Conservation (phyloP, 2,113 vertebrate genomes). For the Notothenia rossii region DNA sequence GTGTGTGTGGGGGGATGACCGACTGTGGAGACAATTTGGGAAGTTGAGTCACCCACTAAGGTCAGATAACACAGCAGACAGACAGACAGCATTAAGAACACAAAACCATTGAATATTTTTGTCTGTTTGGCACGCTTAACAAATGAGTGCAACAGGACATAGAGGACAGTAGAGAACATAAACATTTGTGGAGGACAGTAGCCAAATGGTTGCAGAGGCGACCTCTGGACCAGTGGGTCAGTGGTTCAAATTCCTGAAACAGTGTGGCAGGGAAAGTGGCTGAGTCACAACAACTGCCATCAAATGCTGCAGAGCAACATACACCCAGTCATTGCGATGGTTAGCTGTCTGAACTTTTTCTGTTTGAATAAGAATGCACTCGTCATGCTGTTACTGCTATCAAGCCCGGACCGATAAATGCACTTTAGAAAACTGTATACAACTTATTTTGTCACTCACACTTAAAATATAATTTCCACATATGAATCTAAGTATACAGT, state of each 20-base stretch:
- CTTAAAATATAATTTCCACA: too few relatives aligned
- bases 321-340: background rate
- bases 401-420: too few relatives aligned
- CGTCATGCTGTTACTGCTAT: too few relatives aligned
- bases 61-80: constrained; percentile 42
- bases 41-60: constrained; percentile 45
- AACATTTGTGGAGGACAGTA: constrained; percentile 60
- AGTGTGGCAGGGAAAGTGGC: constrained; percentile 24
- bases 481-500: too few relatives aligned
- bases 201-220: constrained; percentile 57
- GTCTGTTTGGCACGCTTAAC: background rate
- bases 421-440: too few relatives aligned
- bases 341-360: background rate
- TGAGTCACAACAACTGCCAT: constrained; percentile 26
- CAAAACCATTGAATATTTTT: background rate
- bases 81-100: constrained; percentile 3
- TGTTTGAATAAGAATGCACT: too few relatives aligned
- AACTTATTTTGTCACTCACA: too few relatives aligned
- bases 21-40: constrained; percentile 26
- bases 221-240: constrained; percentile 63
- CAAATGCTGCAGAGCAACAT: background rate
- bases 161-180: constrained; percentile 24
- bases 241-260: constrained; percentile 61
- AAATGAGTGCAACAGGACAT: constrained; percentile 9
- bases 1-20: constrained; percentile 22